phyloP scores from a whole-genome alignment of 2,113 vertebrate genomes.

The Gallinago paraguaiae region DNA sequence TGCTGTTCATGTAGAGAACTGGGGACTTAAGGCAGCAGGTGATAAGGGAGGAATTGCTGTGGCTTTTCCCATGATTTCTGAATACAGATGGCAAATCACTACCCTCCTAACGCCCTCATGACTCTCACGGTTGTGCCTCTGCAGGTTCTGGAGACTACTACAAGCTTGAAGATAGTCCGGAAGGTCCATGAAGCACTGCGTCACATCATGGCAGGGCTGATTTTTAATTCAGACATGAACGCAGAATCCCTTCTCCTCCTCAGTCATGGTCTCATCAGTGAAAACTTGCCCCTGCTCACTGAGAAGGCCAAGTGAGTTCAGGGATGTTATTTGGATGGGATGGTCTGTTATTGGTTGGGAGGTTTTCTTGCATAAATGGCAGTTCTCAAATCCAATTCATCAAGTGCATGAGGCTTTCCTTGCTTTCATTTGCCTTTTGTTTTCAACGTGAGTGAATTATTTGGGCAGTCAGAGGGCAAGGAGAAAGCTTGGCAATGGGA shows the following conservation, averaged over 20 bases:
- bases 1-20: not conserved
- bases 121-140: not conserved
- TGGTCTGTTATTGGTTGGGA: not conserved
- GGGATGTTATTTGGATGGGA: not conserved
- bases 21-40: not conserved
- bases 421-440: not conserved
- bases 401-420: not conserved
- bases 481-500: not conserved
- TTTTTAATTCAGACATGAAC: constrained; percentile 84
- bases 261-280: constrained; percentile 89
- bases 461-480: not conserved
- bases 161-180: constrained; percentile 87
- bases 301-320: constrained; percentile 87
- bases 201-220: constrained; percentile 85
- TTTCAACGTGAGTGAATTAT: not conserved
- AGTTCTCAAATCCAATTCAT: not conserved
- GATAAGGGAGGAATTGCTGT: not conserved
- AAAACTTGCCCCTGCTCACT: constrained; percentile 92
- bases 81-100: not conserved
- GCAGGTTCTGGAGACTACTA: constrained; percentile 88
- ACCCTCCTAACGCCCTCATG: not conserved
- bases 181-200: constrained; percentile 87
- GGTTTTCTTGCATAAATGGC: not conserved
- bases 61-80: not conserved
- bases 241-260: constrained; percentile 87